Conservation (phyloP, 2,888 invertebrate genomes). For the Apotomis capreana region DNA sequence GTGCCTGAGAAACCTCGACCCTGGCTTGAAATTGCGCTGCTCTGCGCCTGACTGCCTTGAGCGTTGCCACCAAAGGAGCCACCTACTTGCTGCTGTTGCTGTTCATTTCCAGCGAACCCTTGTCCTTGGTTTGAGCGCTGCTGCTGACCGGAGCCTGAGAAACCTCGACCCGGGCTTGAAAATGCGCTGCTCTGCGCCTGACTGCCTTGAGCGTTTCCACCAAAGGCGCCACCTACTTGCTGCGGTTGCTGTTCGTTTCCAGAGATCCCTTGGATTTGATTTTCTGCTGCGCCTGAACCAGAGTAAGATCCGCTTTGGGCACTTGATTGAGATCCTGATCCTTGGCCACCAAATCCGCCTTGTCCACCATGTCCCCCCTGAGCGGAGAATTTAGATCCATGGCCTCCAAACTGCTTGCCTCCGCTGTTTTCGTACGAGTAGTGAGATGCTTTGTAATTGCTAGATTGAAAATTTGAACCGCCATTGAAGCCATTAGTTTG, state of each 20-base stretch:
- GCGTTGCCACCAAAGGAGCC: conserved; percentile 34
- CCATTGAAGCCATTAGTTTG: conserved; percentile 35
- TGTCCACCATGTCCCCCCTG: conserved; percentile 22
- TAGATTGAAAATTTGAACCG: conserved; percentile 34
- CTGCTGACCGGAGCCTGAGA: conserved; percentile 10
- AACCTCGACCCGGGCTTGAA: conserved; percentile 26
- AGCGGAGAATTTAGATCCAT: conserved; percentile 29
- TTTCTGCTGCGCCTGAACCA: conserved; percentile 28
- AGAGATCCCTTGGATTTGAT: conserved; percentile 34
- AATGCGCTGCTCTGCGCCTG: conserved; percentile 22
- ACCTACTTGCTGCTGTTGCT: conserved; percentile 41
- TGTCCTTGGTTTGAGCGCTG: conserved; percentile 18
- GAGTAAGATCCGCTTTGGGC: conserved; percentile 32
- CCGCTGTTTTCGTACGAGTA: conserved; percentile 50
- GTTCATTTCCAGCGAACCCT: conserved; percentile 27
- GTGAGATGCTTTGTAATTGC: conserved; percentile 53
- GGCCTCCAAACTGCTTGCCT: conserved; percentile 41
- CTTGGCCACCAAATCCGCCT: conserved; percentile 10
- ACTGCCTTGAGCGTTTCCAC: conserved; percentile 18
- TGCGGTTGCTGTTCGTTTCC: conserved; percentile 43
- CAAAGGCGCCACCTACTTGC: conserved; percentile 37
- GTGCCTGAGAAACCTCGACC: conserved; percentile 17
- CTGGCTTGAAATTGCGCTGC: conserved; percentile 18
- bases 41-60: conserved; percentile 22
- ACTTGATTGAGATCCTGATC: conserved; percentile 14